Evolutionary conservation across 1,140 invertebrate species (phyloP).

Genomic region (Euura saliciscinereae): DNA sequence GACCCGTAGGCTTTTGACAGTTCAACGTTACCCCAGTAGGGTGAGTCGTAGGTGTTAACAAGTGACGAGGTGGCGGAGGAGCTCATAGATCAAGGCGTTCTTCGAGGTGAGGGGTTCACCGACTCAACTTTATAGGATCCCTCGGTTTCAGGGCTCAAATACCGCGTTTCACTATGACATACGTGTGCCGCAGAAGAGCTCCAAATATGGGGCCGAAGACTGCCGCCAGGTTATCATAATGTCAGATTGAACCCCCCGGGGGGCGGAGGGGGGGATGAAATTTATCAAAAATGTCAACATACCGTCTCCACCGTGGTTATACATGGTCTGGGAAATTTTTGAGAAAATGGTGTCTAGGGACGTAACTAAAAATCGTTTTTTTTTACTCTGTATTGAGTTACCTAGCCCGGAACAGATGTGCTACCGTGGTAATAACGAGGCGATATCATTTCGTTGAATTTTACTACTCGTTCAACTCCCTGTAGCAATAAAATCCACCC

Average conservation of each 20-base stretch:
- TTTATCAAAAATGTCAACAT: not conserved
- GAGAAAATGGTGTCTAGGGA: too few species aligned
- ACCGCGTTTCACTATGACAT: too few species aligned
- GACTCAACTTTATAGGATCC: too few species aligned
- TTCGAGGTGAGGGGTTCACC: not conserved
- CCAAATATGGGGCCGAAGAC: too few species aligned
- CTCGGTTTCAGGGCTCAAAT: too few species aligned
- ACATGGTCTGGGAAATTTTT: too few species aligned
- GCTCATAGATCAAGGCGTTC: slow-evolving; percentile 6
- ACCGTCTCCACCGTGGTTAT: not conserved
- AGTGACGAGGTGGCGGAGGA: slow-evolving; percentile 3
- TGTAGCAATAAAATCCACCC: not conserved
- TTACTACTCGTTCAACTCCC: not conserved
- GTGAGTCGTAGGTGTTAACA: not conserved
- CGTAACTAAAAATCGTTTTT: too few species aligned
- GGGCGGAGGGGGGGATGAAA: not conserved
- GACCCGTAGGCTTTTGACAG: not conserved
- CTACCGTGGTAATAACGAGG: too few species aligned
- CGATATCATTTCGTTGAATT: too few species aligned
- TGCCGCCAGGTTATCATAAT: not conserved
- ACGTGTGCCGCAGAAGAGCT: too few species aligned
- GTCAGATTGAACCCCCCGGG: not conserved
- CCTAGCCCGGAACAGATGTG: too few species aligned
- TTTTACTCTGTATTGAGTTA: too few species aligned
- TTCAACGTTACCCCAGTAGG: not conserved